Conservation (phyloP, 2,888 invertebrate genomes). For the Rosalia funebris region DNA sequence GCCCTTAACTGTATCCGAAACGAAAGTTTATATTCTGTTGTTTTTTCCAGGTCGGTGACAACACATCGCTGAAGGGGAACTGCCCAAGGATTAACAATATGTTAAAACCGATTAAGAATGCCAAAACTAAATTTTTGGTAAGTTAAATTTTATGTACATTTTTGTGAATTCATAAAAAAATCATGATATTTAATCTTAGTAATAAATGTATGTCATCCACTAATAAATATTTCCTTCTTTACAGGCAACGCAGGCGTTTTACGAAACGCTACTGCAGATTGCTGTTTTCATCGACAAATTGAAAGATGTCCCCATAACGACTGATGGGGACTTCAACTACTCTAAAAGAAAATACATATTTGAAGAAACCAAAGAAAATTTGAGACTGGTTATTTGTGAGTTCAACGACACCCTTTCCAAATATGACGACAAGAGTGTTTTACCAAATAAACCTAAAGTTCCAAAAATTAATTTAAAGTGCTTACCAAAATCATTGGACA, state of each 20-base stretch:
- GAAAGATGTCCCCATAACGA: conserved; percentile 61
- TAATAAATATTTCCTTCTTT: too few relatives aligned
- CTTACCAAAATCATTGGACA: conserved; percentile 59
- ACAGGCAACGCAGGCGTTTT: conserved; percentile 71
- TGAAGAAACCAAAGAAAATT: conserved; percentile 62
- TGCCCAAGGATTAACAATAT: conserved; percentile 40
- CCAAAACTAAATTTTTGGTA: conserved; percentile 33
- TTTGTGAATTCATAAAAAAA: too few relatives aligned
- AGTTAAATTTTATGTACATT: conserved; percentile 25
- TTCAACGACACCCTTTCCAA: conserved; percentile 68
- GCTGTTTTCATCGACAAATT: conserved; percentile 66
- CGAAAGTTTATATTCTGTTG: conserved; percentile 4
- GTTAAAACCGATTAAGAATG: conserved; percentile 32
- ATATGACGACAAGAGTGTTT: conserved; percentile 57
- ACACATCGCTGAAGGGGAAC: conserved; percentile 30
- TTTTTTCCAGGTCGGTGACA: conserved; percentile 23
- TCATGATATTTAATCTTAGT: too few relatives aligned
- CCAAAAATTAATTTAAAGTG: conserved; percentile 61
- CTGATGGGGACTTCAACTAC: conserved; percentile 48
- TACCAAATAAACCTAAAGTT: conserved; percentile 57
- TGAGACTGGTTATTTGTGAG: conserved; percentile 67
- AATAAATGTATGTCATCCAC: too few relatives aligned
- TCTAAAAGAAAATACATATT: conserved; percentile 63
- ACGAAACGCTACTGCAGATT: conserved; percentile 67
- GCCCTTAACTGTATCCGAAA: background rate